phyloP scores from a whole-genome alignment of 1,140 invertebrate genomes.

The Drosophila trapezifrons region DNA sequence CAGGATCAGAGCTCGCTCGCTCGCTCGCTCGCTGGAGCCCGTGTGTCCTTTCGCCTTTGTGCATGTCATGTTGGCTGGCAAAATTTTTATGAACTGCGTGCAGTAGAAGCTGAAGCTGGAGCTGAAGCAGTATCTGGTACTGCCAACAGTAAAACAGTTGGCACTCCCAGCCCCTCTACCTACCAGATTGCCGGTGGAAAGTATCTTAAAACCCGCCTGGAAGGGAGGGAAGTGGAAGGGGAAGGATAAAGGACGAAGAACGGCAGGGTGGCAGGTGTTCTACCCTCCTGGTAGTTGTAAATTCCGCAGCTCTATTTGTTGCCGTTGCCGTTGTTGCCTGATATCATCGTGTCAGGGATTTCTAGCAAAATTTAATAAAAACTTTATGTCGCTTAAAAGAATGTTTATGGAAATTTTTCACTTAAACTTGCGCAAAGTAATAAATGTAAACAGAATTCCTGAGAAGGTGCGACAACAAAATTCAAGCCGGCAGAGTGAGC shows the following conservation, averaged over 20 bases:
- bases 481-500: constrained; percentile 49
- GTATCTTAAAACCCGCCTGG: constrained; percentile 54
- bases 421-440: constrained; percentile 84
- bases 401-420: constrained; percentile 84
- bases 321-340: constrained; percentile 56
- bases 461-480: constrained; percentile 83
- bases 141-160: constrained; percentile 54
- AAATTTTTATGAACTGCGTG: constrained; percentile 82
- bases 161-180: constrained; percentile 5
- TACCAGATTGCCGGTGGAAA: constrained; percentile 23
- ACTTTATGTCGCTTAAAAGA: constrained; percentile 84
- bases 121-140: constrained; percentile 37
- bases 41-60: constrained; percentile 79
- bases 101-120: constrained; percentile 36
- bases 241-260: constrained; percentile 6
- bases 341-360: constrained; percentile 66
- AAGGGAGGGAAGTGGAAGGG: neutral
- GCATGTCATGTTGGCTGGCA: constrained; percentile 80
- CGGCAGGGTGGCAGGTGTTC: constrained; percentile 10
- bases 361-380: constrained; percentile 84
- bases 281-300: constrained; percentile 69
- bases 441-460: constrained; percentile 84
- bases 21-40: constrained; percentile 29
- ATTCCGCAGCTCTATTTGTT: constrained; percentile 80
- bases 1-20: constrained; percentile 2